Evolutionary conservation across 2,797 vertebrate species (phyloP).

Genomic region (Alca torda): DNA sequence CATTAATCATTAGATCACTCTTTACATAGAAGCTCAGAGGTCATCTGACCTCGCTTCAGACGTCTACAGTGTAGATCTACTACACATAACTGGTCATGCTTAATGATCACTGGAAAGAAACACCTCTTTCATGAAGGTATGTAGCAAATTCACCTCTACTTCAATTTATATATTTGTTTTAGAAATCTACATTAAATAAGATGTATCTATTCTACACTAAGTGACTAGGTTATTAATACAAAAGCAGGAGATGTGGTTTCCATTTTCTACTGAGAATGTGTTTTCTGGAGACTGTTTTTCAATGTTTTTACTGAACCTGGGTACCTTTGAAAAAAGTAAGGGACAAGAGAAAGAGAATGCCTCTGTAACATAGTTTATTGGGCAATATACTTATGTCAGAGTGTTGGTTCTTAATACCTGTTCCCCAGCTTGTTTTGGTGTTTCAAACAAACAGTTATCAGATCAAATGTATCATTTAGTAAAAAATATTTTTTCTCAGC

Average conservation of each 20-base stretch:
- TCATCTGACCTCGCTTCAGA: not conserved
- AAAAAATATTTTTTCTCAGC: not conserved
- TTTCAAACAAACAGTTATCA: not conserved
- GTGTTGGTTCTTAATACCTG: not conserved
- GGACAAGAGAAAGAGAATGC: not conserved
- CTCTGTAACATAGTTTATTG: not conserved
- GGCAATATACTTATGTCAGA: not conserved
- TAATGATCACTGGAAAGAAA: not conserved
- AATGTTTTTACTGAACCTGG: not conserved
- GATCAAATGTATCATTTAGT: not conserved
- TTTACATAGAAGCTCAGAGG: not conserved
- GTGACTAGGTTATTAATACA: not conserved
- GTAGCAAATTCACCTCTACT: not conserved
- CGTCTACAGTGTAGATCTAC: not conserved
- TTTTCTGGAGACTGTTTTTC: not conserved
- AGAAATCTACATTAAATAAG: not conserved
- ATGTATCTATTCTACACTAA: not conserved
- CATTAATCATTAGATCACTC: accelerated
- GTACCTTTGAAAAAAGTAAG: not conserved
- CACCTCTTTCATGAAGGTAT: not conserved
- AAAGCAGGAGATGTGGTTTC: not conserved
- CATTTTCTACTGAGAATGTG: not conserved
- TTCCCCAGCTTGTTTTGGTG: not conserved
- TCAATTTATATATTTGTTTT: not conserved
- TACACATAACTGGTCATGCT: not conserved